Evolutionary conservation across 1,140 invertebrate genomes (phyloP).

Genomic region (Drosophila persimilis): DNA sequence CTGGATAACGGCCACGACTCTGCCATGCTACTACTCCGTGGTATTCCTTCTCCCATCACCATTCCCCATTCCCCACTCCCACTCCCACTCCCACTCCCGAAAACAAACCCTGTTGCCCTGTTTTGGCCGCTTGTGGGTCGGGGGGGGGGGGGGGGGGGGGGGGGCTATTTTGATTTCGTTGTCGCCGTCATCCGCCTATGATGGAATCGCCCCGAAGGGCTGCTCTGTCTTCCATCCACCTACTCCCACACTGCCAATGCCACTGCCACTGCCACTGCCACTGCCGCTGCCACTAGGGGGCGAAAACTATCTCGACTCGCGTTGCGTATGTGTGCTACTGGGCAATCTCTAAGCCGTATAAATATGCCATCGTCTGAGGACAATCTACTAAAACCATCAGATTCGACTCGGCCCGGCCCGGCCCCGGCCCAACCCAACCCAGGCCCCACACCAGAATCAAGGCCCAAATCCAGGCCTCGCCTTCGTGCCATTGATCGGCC

Average conservation of each 20-base stretch:
- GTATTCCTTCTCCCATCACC: conserved; percentile 2
- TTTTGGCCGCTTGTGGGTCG: neutral
- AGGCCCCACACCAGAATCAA: conserved; percentile 10
- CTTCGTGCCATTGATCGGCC: conserved; percentile 69
- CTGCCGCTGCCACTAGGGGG: too few species aligned
- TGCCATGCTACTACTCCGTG: neutral
- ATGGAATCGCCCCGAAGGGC: conserved; percentile 56
- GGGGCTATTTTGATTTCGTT: conserved; percentile 59
- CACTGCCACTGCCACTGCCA: conserved; percentile 1
- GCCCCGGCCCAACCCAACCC: conserved; percentile 16
- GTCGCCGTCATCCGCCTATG: conserved; percentile 56
- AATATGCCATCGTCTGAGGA: conserved; percentile 67
- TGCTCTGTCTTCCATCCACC: conserved; percentile 14
- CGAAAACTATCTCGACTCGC: conserved; percentile 58
- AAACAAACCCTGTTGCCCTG: conserved; percentile 42
- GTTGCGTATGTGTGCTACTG: conserved; percentile 71
- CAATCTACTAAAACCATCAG: conserved; percentile 67
- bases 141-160: conserved; percentile 19
- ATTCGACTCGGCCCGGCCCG: conserved; percentile 42
- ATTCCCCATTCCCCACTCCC: conserved; percentile 7
- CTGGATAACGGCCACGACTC: conserved; percentile 70
- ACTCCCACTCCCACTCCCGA: neutral
- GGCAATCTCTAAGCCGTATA: conserved; percentile 70
- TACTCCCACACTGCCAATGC: neutral
- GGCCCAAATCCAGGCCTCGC: conserved; percentile 13